A percentile compares a stretch with the other conserved stretches of the same genome.
Conservation (phyloP, 2,797 vertebrate genomes). For the Melanotaenia boesemani region DNA sequence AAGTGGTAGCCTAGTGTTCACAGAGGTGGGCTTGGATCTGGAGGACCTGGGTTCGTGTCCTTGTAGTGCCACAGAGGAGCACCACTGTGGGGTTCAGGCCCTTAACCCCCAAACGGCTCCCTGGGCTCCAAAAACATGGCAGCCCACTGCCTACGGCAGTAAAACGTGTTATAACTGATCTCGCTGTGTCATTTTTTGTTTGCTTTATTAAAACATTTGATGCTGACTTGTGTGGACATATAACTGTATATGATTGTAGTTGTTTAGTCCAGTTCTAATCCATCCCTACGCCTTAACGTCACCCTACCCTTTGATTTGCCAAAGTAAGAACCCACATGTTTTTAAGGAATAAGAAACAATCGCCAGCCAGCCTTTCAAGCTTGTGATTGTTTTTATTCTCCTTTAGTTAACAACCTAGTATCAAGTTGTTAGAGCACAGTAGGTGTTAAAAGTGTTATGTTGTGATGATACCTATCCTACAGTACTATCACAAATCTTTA, state of each 20-base stretch:
- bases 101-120: no score
- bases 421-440: conserved; percentile 22
- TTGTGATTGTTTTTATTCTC: neutral
- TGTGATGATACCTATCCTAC: conserved; percentile 32
- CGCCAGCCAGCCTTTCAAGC: neutral
- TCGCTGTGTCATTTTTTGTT: neutral
- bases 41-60: no score
- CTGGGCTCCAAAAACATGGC: no score
- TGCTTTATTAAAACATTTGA: neutral
- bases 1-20: no score
- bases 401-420: conserved; percentile 15
- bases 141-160: no score
- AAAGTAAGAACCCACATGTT: neutral
- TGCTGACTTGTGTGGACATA: neutral
- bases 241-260: neutral
- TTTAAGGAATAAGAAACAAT: neutral
- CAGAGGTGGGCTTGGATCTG: no score
- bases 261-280: neutral
- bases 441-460: conserved; percentile 31
- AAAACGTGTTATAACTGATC: neutral
- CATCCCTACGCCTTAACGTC: neutral
- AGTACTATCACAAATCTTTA: conserved; percentile 21
- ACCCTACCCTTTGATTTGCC: neutral
- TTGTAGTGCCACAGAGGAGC: no score
- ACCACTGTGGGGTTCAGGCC: no score